These are phyloP conservation scores for Xenopus tropicalis DNA, from an alignment of 2,113 vertebrate genomes.

Conservation along the genomic window UCB_Xtro_10.0 CM004444.2:32162501-32163000, in stretches of 20 bases:
- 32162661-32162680: constrained; percentile 41
- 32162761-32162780: neutral
- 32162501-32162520: no score
- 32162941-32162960: no score
- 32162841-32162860: no score
- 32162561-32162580: constrained; percentile 3
- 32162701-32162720: neutral
- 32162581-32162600: constrained; percentile 25
- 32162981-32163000: no score
- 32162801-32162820: neutral
- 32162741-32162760: neutral
- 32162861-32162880: no score
- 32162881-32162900: no score
- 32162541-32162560: neutral
- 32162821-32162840: no score
- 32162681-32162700: neutral
- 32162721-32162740: no score
- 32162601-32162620: constrained; percentile 19
- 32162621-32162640: constrained; percentile 20
- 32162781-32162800: neutral
- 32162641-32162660: constrained; percentile 19
- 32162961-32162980: no score
- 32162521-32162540: neutral
- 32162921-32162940: no score
- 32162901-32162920: no score